These are phyloP conservation scores for Cygnus buccinator DNA, from an alignment of 2,113 vertebrate genomes.

Conservation along the genomic window DNA sequence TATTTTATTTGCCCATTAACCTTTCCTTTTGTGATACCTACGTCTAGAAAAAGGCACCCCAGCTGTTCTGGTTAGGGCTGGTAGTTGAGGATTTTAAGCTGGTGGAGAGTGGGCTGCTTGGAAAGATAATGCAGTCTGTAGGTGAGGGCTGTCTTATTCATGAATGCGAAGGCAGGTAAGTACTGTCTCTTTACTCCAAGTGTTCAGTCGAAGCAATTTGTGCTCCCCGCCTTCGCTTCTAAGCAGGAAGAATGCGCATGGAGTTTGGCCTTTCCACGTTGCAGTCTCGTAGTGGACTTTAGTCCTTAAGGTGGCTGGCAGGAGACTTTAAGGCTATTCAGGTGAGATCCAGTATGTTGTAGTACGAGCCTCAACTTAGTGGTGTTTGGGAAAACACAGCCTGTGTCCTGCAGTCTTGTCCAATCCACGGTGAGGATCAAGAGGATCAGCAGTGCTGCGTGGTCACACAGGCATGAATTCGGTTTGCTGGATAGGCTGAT, in stretches of 20 bases:
- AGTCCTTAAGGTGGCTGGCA: background rate
- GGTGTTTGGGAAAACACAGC: background rate
- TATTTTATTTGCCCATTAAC: background rate
- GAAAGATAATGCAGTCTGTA: fast-evolving
- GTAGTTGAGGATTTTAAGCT: background rate
- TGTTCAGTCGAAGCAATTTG: background rate
- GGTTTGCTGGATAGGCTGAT: background rate
- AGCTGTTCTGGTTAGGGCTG: background rate
- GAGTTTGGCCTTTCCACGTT: constrained; percentile 57
- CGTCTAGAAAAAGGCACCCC: background rate
- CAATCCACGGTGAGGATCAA: background rate
- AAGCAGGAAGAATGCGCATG: background rate
- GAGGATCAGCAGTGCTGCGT: background rate
- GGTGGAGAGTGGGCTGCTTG: background rate
- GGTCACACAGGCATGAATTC: background rate
- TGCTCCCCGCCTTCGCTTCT: background rate
- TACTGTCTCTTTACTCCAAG: background rate
- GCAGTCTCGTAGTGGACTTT: constrained; percentile 68
- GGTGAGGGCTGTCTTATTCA: background rate
- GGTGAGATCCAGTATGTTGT: background rate
- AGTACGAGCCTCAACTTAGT: background rate
- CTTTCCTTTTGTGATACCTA: background rate
- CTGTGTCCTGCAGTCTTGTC: background rate
- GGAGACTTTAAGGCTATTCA: background rate
- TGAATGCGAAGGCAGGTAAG: background rate